Evolutionary conservation across 2,888 invertebrate species (phyloP).

Genomic region (Zygaena filipendulae): DNA sequence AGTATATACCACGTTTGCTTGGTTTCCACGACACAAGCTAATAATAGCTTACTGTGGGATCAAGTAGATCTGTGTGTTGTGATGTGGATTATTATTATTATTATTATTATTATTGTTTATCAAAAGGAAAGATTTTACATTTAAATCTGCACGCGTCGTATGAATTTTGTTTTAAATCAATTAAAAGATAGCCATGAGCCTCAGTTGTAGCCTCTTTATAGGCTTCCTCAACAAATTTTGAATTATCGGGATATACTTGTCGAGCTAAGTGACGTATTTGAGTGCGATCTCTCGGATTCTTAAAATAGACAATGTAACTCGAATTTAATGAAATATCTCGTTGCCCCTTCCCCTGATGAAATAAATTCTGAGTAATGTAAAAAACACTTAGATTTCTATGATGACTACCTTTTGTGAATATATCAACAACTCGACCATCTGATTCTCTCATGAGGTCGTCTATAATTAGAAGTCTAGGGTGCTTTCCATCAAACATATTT

Average conservation of each 20-base stretch:
- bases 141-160: slow-evolving; percentile 16
- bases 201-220: slow-evolving; percentile 20
- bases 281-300: slow-evolving; percentile 21
- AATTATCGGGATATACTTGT: slow-evolving; percentile 19
- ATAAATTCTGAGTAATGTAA: slow-evolving; percentile 22
- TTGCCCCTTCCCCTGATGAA: slow-evolving; percentile 20
- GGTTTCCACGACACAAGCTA: too few species aligned
- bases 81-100: too few species aligned
- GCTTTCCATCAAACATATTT: slow-evolving; percentile 19
- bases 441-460: slow-evolving; percentile 25
- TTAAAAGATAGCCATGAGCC: slow-evolving; percentile 21
- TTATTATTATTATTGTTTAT: too few species aligned
- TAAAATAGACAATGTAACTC: slow-evolving; percentile 20
- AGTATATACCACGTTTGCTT: too few species aligned
- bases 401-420: slow-evolving; percentile 20
- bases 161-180: slow-evolving; percentile 20
- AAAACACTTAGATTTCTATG: slow-evolving; percentile 23
- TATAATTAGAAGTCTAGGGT: slow-evolving; percentile 19
- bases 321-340: slow-evolving; percentile 19
- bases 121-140: slow-evolving; percentile 15
- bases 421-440: slow-evolving; percentile 21
- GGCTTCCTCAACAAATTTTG: slow-evolving; percentile 20
- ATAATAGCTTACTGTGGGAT: too few species aligned
- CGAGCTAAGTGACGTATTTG: slow-evolving; percentile 19
- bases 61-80: too few species aligned